phyloP scores from a whole-genome alignment of 2,888 invertebrate genomes.

The Drosophila helvetica region DNA sequence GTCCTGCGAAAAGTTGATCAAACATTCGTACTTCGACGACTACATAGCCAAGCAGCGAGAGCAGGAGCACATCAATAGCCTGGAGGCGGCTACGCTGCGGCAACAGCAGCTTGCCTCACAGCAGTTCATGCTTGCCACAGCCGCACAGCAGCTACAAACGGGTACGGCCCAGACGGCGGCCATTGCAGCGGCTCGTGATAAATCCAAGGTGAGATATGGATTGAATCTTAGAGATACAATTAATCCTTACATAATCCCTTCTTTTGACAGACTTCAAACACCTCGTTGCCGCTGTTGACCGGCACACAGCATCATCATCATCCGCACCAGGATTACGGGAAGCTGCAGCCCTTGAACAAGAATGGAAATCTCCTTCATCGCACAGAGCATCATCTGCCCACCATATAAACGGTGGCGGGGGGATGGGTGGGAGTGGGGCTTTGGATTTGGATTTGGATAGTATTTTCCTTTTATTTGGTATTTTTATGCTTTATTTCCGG shows the following conservation, averaged over 20 bases:
- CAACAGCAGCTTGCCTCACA: constrained; percentile 79
- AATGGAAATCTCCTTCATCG: constrained; percentile 78
- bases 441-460: too few species aligned
- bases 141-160: constrained; percentile 71
- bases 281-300: constrained; percentile 83
- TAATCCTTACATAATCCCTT: neutral
- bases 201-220: constrained; percentile 86
- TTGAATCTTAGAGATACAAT: neutral
- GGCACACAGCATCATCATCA: constrained; percentile 80
- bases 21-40: constrained; percentile 96
- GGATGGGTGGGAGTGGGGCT: constrained; percentile 28
- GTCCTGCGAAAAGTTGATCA: constrained; percentile 95
- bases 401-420: constrained; percentile 71
- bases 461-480: constrained; percentile 32
- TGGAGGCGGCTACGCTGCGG: constrained; percentile 76
- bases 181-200: constrained; percentile 84
- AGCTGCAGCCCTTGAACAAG: constrained; percentile 82
- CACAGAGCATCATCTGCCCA: constrained; percentile 84
- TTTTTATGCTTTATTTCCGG: constrained; percentile 29
- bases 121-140: constrained; percentile 75
- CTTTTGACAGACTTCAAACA: constrained; percentile 82
- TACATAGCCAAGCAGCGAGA: constrained; percentile 93
- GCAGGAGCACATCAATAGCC: constrained; percentile 82
- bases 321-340: constrained; percentile 79
- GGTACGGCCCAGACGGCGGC: constrained; percentile 71